Base-by-base conservation (phyloP, 35 echinoderm and acorn worm genomes). In the Apostichopus californicus region DNA sequence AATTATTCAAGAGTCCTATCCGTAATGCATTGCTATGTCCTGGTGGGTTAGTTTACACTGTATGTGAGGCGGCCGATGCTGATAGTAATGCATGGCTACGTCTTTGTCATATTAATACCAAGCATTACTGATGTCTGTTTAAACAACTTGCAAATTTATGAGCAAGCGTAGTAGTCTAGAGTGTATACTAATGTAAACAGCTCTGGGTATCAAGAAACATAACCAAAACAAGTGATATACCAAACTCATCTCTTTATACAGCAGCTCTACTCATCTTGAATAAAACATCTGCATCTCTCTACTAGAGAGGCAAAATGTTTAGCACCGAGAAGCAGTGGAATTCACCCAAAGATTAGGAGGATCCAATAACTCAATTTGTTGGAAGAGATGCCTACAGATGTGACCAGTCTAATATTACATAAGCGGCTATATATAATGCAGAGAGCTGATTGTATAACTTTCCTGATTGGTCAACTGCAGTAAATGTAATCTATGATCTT, bases 91-190 rank as follows among this genome's bases (percentile, higher is more conserved):
- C 81, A 59, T 58, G 54, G 57, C 55, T 85, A 85, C 81, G 55
- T 58, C n/a, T 15, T 17, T 23, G 57, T 59, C 22, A 25, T 85
- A 85, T 85, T 85, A 85, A 85, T 58, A 85, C 81, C 81, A 56
- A 15, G 23, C 81, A 54, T 23, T 56, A 18, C 81, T 85, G 55
- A 59, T 85, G 55, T 59, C 81, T 55, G 52, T 85, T 57, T 59
- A 85, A 85, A 85, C 54, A 85, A 85, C 54, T 85, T 85, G 81
- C 7, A 85, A 85, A 85, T 85, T 60, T 85, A 85, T 85, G 81
- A 55, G 57, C 23, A 85, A 59, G 55, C 52, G 58, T 85, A 59
- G 57, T 54, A 85, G 81, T 85, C 20, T 56, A 85, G 55, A 85
- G 81, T 23, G 34, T 46, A 58, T 85, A 75, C 17, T 75, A 58